Evolutionary conservation across 2,113 vertebrate genomes (phyloP), one percentile per base, ranked within the genome.

Genomic region (Cryptotis parvus): DNA sequence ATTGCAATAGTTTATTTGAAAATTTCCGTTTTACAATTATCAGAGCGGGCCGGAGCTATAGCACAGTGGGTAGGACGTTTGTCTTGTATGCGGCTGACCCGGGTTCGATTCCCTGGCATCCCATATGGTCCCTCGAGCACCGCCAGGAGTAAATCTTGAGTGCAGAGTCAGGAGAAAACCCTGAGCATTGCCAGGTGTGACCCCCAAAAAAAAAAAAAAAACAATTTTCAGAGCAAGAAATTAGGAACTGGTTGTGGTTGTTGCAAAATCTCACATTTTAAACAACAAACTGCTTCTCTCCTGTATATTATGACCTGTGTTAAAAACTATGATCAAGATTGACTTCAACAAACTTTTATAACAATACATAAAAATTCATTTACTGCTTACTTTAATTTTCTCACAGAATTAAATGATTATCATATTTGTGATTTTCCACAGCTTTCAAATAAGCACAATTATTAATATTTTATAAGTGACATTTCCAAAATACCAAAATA

Each of bases 401-500:
- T 61, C 37, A 39, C 0, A 87, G 6, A 83, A 83, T 65, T 90
- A 26, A 52, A 68, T 83, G 83, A 73, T 18, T 77, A 88, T 10
- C 11, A 63, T 4, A 45, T 1, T 0, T 31, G 1, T 20, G 24
- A 27, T 81, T 78, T 89, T 81, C n/a, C 39, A 75, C 26, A 89
- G 3, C 5, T 61, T 8, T 89, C 8, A 4, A 82, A 29, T 83
- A 87, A 89, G 66, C 88, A 69, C 74, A 74, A 10, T 65, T 31
- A 78, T 65, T 70, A 1, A 26, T 41, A 70, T 69, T n/a, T 84
- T 15, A 43, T 22, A n/a, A n/a, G n/a, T n/a, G n/a, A 87, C 82
- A 85, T 41, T 58, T 68, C 20, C 41, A 8, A 75, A 11, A 20
- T 77, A 84, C 55, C 20, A 52, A 91, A 65, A 94, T 27, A 92